Percentiles rank a stretch among this genome's conserved stretches.
phyloP scores from a whole-genome alignment of 1,140 invertebrate species.

The Nautilus pompilius region DNA sequence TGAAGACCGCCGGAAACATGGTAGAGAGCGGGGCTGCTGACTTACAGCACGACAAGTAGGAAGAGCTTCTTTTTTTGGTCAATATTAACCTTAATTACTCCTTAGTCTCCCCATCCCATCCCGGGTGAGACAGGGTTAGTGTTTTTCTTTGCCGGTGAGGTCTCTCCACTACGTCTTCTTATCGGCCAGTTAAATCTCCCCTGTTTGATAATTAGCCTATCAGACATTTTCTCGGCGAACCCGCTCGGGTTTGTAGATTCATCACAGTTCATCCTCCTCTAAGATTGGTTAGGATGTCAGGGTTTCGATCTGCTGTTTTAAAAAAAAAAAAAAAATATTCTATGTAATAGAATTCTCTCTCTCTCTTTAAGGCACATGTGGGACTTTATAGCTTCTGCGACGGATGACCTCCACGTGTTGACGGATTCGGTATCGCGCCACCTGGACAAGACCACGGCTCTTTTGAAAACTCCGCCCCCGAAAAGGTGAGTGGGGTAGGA shows the following conservation, averaged over 20 bases:
- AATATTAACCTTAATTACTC: too few species aligned
- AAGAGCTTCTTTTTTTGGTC: background rate
- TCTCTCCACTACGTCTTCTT: too few species aligned
- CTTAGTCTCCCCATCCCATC: too few species aligned
- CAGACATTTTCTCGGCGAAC: too few species aligned
- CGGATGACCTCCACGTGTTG: slow-evolving; percentile 38
- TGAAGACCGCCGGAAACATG: slow-evolving; percentile 47
- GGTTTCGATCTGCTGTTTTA: background rate
- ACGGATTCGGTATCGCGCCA: slow-evolving; percentile 35
- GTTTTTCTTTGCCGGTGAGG: too few species aligned
- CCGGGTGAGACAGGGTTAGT: too few species aligned
- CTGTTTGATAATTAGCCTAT: too few species aligned
- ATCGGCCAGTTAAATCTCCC: too few species aligned
- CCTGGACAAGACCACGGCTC: slow-evolving; percentile 30
- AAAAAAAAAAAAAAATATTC: background rate
- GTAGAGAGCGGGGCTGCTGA: slow-evolving; percentile 53
- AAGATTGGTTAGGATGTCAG: background rate
- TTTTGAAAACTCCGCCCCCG: slow-evolving; percentile 43
- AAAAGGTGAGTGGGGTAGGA: slow-evolving; percentile 27
- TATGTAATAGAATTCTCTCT: background rate
- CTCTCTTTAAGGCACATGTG: slow-evolving; percentile 40
- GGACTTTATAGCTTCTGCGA: slow-evolving; percentile 42
- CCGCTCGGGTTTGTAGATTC: background rate
- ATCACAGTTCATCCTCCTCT: background rate
- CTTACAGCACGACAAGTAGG: slow-evolving; percentile 53